phyloP scores from a whole-genome alignment of 2,888 invertebrate genomes.

The Leptinotarsa juncta region DNA sequence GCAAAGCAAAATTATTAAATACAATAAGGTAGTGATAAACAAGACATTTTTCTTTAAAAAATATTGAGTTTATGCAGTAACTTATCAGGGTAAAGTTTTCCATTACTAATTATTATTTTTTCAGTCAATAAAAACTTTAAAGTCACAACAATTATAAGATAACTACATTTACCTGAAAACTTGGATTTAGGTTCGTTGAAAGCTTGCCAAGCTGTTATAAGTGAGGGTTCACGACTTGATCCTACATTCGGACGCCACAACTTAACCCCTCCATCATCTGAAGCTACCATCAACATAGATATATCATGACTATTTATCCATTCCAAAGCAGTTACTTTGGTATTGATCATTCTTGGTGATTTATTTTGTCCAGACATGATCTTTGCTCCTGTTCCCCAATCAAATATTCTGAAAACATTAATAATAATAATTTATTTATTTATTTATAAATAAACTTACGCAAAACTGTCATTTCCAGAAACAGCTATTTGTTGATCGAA shows the following conservation, averaged over 20 bases:
- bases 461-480: slow-evolving; percentile 86
- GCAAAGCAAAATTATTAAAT: slow-evolving; percentile 19
- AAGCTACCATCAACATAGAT: slow-evolving; percentile 79
- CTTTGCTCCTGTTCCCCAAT: slow-evolving; percentile 82
- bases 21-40: too few species aligned
- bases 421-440: slow-evolving; percentile 6
- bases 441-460: slow-evolving; percentile 65
- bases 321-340: slow-evolving; percentile 84
- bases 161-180: slow-evolving; percentile 58
- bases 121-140: too few species aligned
- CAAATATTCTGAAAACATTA: slow-evolving; percentile 75
- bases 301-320: slow-evolving; percentile 89
- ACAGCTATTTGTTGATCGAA: slow-evolving; percentile 91
- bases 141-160: not conserved
- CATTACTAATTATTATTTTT: too few species aligned
- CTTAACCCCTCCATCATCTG: slow-evolving; percentile 82
- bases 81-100: too few species aligned
- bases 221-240: slow-evolving; percentile 65
- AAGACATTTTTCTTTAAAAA: too few species aligned
- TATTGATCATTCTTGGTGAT: slow-evolving; percentile 64
- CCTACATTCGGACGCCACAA: slow-evolving; percentile 71
- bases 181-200: slow-evolving; percentile 70
- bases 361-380: slow-evolving; percentile 73
- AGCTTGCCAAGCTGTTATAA: slow-evolving; percentile 90
- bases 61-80: too few species aligned